Evolutionary conservation across 2,888 invertebrate species (phyloP).

Genomic region (Mimumesa dahlbomi): DNA sequence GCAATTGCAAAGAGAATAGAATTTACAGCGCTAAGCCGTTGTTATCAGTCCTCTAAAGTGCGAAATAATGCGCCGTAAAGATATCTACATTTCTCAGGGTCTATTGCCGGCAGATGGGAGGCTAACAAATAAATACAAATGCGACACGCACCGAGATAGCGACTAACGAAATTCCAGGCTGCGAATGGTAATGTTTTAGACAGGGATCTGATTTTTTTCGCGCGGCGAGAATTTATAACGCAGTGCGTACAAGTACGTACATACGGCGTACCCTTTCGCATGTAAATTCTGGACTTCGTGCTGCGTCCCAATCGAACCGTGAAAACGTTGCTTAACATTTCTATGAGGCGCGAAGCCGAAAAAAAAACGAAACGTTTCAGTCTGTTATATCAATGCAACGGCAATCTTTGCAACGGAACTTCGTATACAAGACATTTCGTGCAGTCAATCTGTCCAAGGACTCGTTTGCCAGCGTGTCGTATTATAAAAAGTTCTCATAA

Average conservation of each 20-base stretch:
- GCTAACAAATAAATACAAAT: constrained; percentile 46
- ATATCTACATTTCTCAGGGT: constrained; percentile 51
- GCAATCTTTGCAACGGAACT: background rate
- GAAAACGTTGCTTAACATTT: constrained; percentile 20
- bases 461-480: too few relatives aligned
- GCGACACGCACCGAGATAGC: constrained; percentile 23
- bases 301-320: constrained; percentile 21
- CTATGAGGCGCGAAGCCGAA: background rate
- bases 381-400: background rate
- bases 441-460: too few relatives aligned
- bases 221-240: constrained; percentile 19
- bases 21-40: constrained; percentile 46
- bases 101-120: constrained; percentile 33
- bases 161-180: constrained; percentile 14
- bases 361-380: too few relatives aligned
- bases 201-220: constrained; percentile 4
- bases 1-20: constrained; percentile 44
- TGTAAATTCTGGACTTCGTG: constrained; percentile 23
- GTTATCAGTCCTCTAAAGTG: constrained; percentile 52
- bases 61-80: constrained; percentile 57
- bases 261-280: constrained; percentile 24
- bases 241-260: background rate
- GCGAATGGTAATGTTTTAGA: background rate
- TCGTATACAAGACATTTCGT: too few relatives aligned
- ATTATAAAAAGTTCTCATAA: background rate